Conservation (phyloP, 30 jellyfish, hydroid and myxozoan species). For the Catostylus mosaicus region DNA sequence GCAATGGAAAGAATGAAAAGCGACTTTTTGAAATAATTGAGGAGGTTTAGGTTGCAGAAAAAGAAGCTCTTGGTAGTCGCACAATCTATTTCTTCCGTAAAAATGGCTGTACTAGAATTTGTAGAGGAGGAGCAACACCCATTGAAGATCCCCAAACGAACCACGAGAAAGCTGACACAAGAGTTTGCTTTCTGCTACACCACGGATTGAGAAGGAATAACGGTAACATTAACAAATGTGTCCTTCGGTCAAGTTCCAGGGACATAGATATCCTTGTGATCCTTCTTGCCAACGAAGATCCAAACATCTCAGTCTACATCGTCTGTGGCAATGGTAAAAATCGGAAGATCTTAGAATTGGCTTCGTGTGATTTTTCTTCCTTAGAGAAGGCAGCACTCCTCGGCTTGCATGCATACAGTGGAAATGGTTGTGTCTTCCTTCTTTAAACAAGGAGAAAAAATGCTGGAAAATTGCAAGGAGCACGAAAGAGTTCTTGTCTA, state of each 20-base stretch:
- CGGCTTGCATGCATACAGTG: constrained; percentile 23
- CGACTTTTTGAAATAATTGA: constrained; percentile 34
- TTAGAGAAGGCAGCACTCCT: constrained; percentile 5
- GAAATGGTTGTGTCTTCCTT: constrained; percentile 24
- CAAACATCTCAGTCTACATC: background rate
- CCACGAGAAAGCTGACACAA: constrained; percentile 28
- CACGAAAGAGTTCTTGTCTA: background rate
- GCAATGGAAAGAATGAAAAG: constrained; percentile 47
- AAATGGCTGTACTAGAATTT: background rate
- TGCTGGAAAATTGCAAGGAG: background rate
- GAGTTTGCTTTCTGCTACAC: constrained; percentile 9
- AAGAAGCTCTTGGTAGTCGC: background rate
- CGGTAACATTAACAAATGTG: too few relatives aligned
- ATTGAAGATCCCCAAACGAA: background rate
- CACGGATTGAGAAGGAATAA: too few relatives aligned
- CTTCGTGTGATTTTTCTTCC: constrained; percentile 3
- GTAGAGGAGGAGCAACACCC: background rate
- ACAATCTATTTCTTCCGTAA: constrained; percentile 1
- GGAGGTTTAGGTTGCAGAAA: background rate
- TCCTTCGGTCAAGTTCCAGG: too few relatives aligned
- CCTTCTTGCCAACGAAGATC: background rate
- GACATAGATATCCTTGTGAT: too few relatives aligned
- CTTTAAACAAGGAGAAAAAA: background rate
- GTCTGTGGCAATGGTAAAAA: constrained; percentile 8
- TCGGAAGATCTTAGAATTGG: background rate